These are phyloP conservation scores for Clepsis dumicolana DNA, from an alignment of 2,888 invertebrate genomes.

Conservation along the genomic window DNA sequence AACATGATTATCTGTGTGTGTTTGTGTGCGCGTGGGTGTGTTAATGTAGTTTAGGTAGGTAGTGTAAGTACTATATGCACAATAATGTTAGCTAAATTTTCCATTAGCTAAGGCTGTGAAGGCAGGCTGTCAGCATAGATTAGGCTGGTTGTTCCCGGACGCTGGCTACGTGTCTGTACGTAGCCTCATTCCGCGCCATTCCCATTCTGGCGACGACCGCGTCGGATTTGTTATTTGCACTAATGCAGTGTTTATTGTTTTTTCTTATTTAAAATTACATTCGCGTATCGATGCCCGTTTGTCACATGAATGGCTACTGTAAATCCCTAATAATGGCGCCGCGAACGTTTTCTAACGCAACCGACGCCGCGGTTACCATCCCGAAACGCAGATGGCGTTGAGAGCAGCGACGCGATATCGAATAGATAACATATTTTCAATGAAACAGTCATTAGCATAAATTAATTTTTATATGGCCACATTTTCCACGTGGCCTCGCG, in stretches of 20 bases:
- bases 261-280: slow-evolving; percentile 33
- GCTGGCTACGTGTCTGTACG: slow-evolving; percentile 28
- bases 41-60: too few relatives aligned
- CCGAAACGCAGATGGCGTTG: slow-evolving; percentile 21
- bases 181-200: slow-evolving; percentile 63
- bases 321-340: slow-evolving; percentile 54
- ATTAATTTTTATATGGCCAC: slow-evolving; percentile 62
- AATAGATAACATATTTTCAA: slow-evolving; percentile 52
- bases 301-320: slow-evolving; percentile 21
- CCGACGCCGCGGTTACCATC: neutral
- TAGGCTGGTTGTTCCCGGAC: slow-evolving; percentile 3
- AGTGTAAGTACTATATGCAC: neutral
- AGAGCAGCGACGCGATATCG: slow-evolving; percentile 40
- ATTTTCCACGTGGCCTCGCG: slow-evolving; percentile 61
- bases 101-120: neutral
- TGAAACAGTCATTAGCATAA: slow-evolving; percentile 62
- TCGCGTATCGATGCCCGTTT: slow-evolving; percentile 30
- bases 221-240: slow-evolving; percentile 67
- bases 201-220: slow-evolving; percentile 60
- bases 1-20: too few relatives aligned
- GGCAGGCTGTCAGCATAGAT: slow-evolving; percentile 9
- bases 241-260: slow-evolving; percentile 67
- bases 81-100: neutral
- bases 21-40: too few relatives aligned
- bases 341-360: slow-evolving; percentile 18